These are phyloP conservation scores for Myiagra hebetior DNA, from an alignment of 2,113 vertebrate genomes.

Conservation along the genomic window DNA sequence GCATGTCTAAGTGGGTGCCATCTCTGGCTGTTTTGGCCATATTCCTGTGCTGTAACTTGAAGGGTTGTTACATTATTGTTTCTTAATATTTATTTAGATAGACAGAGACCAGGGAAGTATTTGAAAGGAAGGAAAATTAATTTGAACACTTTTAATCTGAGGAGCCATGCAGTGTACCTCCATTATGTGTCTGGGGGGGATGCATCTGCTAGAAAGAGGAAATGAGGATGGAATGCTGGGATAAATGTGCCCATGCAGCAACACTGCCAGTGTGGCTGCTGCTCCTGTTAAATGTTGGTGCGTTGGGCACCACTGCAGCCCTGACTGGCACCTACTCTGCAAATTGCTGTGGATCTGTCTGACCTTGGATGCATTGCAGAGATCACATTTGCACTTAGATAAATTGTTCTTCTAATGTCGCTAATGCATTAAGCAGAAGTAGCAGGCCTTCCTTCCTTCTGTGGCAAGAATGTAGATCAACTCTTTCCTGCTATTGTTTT, in stretches of 20 bases:
- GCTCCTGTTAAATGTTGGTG: background rate
- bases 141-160: background rate
- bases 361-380: background rate
- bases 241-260: background rate
- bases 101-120: background rate
- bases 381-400: background rate
- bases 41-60: background rate
- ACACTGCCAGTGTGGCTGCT: background rate
- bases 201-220: background rate
- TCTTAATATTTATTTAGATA: background rate
- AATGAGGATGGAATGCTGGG: background rate
- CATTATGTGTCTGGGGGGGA: background rate
- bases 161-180: background rate
- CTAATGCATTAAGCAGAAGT: background rate
- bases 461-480: background rate
- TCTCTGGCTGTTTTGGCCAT: background rate
- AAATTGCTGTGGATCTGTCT: background rate
- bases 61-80: background rate
- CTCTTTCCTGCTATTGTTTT: constrained; percentile 72
- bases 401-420: background rate
- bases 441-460: constrained; percentile 50
- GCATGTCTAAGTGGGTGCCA: background rate
- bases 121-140: background rate
- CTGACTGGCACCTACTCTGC: background rate
- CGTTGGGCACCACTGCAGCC: background rate